These are phyloP conservation scores for Forbesichthys agassizii DNA, from an alignment of 2,113 vertebrate species.

Conservation along the genomic window DNA sequence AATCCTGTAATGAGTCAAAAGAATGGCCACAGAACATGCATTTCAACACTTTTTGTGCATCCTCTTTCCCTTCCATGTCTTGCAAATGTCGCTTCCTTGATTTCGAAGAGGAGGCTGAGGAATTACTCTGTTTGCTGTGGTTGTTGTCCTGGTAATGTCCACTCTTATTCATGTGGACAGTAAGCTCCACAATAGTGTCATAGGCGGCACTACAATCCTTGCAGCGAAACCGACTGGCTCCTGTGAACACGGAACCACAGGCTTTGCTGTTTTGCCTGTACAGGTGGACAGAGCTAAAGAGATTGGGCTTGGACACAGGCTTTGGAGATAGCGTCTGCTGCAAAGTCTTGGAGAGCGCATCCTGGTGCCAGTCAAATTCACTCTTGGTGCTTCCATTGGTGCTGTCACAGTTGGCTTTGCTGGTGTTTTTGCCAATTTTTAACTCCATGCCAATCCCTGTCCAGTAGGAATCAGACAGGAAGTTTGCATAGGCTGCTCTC, in stretches of 20 bases:
- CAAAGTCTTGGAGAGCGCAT: constrained; percentile 92
- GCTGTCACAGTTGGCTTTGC: constrained; percentile 88
- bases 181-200: constrained; percentile 94
- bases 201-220: constrained; percentile 96
- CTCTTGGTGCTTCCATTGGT: constrained; percentile 87
- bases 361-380: constrained; percentile 98
- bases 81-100: constrained; percentile 91
- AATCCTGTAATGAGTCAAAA: constrained; percentile 95
- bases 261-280: constrained; percentile 92
- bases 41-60: constrained; percentile 96
- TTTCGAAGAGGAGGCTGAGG: constrained; percentile 89
- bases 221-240: constrained; percentile 94
- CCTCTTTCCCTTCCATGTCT: constrained; percentile 94
- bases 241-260: constrained; percentile 89
- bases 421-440: constrained; percentile 84
- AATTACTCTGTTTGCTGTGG: constrained; percentile 87
- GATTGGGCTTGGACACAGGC: constrained; percentile 88
- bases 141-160: constrained; percentile 99
- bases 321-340: constrained; percentile 89
- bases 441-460: constrained; percentile 90
- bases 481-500: constrained; percentile 96
- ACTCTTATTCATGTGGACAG: constrained; percentile 96
- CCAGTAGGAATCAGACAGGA: constrained; percentile 98
- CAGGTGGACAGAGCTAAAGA: constrained; percentile 95
- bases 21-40: constrained; percentile 99